Evolutionary conservation across 2,888 invertebrate genomes (phyloP).

Genomic region (Habrosyne pyritoides): DNA sequence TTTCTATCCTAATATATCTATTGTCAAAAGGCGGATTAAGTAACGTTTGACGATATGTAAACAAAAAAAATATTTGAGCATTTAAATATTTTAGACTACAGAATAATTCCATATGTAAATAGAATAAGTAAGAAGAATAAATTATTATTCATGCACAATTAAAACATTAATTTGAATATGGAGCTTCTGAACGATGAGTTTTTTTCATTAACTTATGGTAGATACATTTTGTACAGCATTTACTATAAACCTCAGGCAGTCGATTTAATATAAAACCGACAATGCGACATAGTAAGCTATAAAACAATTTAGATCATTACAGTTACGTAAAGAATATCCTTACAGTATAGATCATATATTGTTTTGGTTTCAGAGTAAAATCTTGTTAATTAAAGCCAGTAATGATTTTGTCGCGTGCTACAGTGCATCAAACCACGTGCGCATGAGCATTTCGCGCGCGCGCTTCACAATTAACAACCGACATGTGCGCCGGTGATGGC

Average conservation of each 20-base stretch:
- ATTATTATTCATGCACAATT: no score
- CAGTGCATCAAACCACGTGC: slow-evolving; percentile 31
- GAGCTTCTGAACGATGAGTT: no score
- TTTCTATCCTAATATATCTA: background rate
- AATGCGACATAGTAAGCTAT: no score
- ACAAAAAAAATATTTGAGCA: no score
- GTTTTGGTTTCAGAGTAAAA: background rate
- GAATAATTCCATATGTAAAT: no score
- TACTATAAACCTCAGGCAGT: no score
- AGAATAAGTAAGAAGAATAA: no score
- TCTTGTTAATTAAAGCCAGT: slow-evolving; percentile 10
- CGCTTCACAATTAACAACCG: slow-evolving; percentile 40
- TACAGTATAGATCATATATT: background rate
- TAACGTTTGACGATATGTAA: background rate
- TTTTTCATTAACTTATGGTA: no score
- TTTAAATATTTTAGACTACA: no score
- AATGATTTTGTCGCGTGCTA: slow-evolving; percentile 31
- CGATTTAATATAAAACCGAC: no score
- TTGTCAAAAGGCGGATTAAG: background rate
- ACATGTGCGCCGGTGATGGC: slow-evolving; percentile 34
- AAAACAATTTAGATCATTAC: background rate
- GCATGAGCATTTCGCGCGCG: slow-evolving; percentile 40
- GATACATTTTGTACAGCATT: no score
- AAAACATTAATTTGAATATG: no score
- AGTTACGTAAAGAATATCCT: slow-evolving; percentile 11